Percentiles rank a stretch among this genome's conserved stretches.
Conservation (phyloP, 2,113 vertebrate genomes). For the Oostethus manadensis region DNA sequence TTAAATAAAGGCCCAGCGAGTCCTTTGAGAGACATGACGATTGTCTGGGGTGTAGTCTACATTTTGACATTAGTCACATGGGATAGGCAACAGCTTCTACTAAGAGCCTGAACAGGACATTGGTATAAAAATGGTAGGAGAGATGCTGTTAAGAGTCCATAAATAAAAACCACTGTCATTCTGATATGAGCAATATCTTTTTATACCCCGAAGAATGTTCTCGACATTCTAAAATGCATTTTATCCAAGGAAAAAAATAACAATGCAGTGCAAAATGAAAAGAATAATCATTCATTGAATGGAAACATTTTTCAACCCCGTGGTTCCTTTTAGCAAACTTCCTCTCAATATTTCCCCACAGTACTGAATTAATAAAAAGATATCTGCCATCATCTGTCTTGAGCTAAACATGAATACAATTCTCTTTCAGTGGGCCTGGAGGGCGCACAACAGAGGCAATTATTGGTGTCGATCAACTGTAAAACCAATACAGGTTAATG, state of each 20-base stretch:
- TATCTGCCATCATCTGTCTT: constrained; percentile 30
- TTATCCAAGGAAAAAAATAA: not conserved
- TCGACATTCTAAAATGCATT: too few relatives aligned
- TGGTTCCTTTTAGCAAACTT: constrained; percentile 7
- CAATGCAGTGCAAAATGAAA: not conserved
- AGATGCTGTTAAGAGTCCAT: too few relatives aligned
- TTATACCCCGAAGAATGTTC: constrained; percentile 6
- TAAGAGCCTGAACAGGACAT: too few relatives aligned
- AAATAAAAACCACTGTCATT: not conserved
- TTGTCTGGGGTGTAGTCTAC: too few relatives aligned
- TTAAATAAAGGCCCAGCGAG: not conserved
- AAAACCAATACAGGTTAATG: constrained; percentile 28
- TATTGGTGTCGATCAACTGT: constrained; percentile 33
- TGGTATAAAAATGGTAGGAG: too few relatives aligned
- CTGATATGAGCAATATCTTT: not conserved
- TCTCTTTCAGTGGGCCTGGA: constrained; percentile 19
- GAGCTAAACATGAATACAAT: constrained; percentile 13
- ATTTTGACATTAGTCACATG: too few relatives aligned
- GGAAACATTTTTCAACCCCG: constrained; percentile 19
- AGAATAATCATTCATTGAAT: constrained; percentile 41
- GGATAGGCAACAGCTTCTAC: too few relatives aligned
- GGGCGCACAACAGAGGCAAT: constrained; percentile 16
- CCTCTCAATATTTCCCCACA: constrained; percentile 32
- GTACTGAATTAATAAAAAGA: constrained; percentile 22
- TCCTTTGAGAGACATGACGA: not conserved